Conservation (phyloP, 2,888 invertebrate species). For the Drosophila birchii region DNA sequence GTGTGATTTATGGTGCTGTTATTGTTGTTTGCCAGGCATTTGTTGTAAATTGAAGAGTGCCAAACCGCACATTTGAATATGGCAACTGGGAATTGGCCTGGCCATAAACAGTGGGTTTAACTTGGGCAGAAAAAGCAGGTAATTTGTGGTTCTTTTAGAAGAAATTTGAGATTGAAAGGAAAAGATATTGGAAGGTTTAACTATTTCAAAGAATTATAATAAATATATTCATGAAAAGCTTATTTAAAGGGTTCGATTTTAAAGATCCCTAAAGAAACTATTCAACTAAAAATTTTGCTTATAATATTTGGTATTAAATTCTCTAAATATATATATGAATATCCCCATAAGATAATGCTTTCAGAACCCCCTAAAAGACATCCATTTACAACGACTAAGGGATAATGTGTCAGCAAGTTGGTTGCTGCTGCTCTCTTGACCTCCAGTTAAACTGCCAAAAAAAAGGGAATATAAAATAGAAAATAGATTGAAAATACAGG, state of each 20-base stretch:
- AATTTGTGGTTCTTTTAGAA: neutral
- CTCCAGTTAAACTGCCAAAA: conserved; percentile 71
- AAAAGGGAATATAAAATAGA: neutral
- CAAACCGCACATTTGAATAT: conserved; percentile 76
- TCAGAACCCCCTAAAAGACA: neutral
- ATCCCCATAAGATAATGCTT: neutral
- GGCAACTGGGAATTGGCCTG: conserved; percentile 47
- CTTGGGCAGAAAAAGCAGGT: neutral
- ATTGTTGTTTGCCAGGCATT: conserved; percentile 56
- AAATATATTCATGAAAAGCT: neutral
- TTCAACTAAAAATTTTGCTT: neutral
- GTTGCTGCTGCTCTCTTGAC: conserved; percentile 59
- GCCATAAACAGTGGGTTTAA: conserved; percentile 6
- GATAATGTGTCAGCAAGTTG: conserved; percentile 55
- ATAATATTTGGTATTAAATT: neutral
- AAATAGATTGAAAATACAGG: conserved; percentile 10
- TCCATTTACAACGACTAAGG: neutral
- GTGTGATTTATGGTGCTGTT: conserved; percentile 60
- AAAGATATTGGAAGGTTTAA: neutral
- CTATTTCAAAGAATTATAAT: neutral
- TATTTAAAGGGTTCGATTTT: neutral
- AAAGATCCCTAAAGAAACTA: neutral
- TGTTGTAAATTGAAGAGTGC: conserved; percentile 77
- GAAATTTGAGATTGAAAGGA: neutral
- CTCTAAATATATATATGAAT: neutral